Evolutionary conservation across 2,888 invertebrate genomes (phyloP).

Genomic region (Drosophila limbata): DNA sequence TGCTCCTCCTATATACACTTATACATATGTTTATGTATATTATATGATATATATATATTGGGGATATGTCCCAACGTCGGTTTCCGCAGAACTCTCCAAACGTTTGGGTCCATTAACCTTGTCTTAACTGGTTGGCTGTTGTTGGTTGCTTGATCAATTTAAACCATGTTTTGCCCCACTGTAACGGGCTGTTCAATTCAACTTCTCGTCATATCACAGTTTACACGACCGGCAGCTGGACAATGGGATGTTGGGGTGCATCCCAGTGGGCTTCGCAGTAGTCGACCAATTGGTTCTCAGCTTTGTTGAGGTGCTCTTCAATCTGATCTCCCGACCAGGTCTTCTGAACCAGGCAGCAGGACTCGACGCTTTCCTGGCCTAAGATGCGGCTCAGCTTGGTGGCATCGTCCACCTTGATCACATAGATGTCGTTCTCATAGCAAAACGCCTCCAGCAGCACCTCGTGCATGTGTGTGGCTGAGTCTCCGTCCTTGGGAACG

Average conservation of each 20-base stretch:
- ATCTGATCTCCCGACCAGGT: conserved; percentile 81
- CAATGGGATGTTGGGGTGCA: conserved; percentile 88
- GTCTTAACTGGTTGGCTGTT: conserved; percentile 55
- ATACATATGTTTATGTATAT: conserved; percentile 47
- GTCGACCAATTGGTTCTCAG: conserved; percentile 88
- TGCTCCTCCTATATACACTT: conserved; percentile 50
- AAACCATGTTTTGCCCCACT: conserved; percentile 65
- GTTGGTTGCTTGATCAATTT: conserved; percentile 39
- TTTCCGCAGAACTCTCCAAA: conserved; percentile 78
- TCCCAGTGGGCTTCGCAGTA: conserved; percentile 89
- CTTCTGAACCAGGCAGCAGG: conserved; percentile 86
- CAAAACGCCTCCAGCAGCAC: conserved; percentile 92
- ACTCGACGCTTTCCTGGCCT: conserved; percentile 86
- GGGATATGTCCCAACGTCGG: conserved; percentile 64
- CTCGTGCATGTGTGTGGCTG: conserved; percentile 92
- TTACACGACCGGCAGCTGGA: conserved; percentile 89
- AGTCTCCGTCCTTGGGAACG: conserved; percentile 89
- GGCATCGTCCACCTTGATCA: conserved; percentile 88
- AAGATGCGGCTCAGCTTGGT: conserved; percentile 86
- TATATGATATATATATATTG: conserved; percentile 40
- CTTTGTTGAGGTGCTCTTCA: conserved; percentile 87
- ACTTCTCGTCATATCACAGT: conserved; percentile 20
- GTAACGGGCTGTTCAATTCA: conserved; percentile 69
- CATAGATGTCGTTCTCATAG: conserved; percentile 91
- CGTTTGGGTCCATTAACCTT: conserved; percentile 73